Evolutionary conservation across 1,140 invertebrate genomes (phyloP).

Genomic region (Prorops nasuta): DNA sequence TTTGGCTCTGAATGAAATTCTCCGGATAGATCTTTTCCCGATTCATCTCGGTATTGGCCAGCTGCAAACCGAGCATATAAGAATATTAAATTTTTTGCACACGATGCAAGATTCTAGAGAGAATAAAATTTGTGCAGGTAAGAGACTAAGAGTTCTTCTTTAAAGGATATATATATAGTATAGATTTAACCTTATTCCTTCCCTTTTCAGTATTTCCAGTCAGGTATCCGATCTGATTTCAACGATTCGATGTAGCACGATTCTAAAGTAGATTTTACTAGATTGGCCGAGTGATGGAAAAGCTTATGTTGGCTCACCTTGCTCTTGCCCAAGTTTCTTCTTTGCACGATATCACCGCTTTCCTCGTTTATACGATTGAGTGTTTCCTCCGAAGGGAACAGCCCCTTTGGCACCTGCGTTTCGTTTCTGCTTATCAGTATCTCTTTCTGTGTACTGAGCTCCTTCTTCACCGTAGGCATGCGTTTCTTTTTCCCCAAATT

Average conservation of each 20-base stretch:
- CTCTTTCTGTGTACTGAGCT: constrained; percentile 45
- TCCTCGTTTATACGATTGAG: constrained; percentile 33
- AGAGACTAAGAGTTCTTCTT: no score
- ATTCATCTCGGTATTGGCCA: no score
- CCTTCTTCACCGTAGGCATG: constrained; percentile 49
- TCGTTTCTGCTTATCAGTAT: constrained; percentile 37
- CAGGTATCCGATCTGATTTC: background rate
- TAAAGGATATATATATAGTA: no score
- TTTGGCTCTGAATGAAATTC: no score
- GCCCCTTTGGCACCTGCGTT: constrained; percentile 31
- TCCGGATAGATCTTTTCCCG: no score
- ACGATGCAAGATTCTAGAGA: no score
- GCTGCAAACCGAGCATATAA: no score
- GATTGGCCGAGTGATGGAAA: background rate
- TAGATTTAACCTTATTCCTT: background rate
- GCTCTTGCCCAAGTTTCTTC: constrained; percentile 16
- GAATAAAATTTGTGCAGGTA: no score
- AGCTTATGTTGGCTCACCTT: constrained; percentile 24
- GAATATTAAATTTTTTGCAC: no score
- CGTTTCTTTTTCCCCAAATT: constrained; percentile 35
- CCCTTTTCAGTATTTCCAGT: background rate
- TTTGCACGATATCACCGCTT: constrained; percentile 15
- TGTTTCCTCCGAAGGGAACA: constrained; percentile 23
- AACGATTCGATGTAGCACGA: background rate
- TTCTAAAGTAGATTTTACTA: background rate